These are phyloP conservation scores for Crotalus helleri DNA, from an alignment of 2,113 vertebrate species.

Conservation along the genomic window DNA sequence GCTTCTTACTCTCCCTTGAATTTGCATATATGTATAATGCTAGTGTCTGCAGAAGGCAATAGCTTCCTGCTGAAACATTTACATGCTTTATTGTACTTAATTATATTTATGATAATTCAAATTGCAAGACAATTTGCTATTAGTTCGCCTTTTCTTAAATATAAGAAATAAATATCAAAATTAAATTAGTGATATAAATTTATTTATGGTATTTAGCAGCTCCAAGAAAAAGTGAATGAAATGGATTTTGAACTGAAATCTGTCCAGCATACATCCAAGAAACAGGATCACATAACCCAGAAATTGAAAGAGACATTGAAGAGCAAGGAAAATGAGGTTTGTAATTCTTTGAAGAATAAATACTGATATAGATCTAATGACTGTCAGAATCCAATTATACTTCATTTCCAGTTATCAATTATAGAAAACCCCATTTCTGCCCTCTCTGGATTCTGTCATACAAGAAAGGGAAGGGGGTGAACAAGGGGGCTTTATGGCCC, in stretches of 20 bases:
- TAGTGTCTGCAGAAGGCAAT: not conserved
- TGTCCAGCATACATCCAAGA: constrained; percentile 74
- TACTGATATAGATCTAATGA: not conserved
- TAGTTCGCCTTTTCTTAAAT: not conserved
- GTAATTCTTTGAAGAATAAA: not conserved
- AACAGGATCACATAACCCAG: constrained; percentile 78
- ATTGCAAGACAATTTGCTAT: not conserved
- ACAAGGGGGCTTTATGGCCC: no score
- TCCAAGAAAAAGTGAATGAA: constrained; percentile 81
- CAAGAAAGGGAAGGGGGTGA: no score
- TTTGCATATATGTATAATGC: not conserved
- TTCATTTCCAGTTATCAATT: no score
- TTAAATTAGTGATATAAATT: not conserved
- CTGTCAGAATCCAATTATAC: not conserved
- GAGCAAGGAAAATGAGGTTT: constrained; percentile 87
- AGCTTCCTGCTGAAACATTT: not conserved
- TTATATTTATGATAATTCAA: not conserved
- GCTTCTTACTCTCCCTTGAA: not conserved
- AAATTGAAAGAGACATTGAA: constrained; percentile 75
- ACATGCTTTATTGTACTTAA: not conserved
- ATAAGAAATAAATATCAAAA: not conserved
- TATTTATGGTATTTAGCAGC: constrained; percentile 70
- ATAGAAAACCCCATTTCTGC: no score
- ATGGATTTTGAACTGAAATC: constrained; percentile 79
- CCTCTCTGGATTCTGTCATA: no score